A percentile compares a stretch with the other conserved stretches of the same genome.
Evolutionary conservation across 2,888 invertebrate species (phyloP).

Genomic region (Papilio elwesi): DNA sequence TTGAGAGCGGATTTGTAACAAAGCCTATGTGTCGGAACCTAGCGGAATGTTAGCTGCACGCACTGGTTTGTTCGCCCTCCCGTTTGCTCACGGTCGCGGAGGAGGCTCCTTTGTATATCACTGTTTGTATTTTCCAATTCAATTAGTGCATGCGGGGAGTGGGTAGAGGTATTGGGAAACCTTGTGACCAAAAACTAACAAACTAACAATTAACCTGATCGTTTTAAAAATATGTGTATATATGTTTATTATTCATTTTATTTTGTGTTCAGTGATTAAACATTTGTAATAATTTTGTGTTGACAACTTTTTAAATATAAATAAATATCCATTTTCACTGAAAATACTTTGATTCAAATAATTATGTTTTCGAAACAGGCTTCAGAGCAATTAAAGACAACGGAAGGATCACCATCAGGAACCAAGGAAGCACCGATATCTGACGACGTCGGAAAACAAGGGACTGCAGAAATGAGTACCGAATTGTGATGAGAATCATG

Average conservation of each 20-base stretch:
- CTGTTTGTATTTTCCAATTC: slow-evolving; percentile 50
- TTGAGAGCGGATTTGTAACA: slow-evolving; percentile 39
- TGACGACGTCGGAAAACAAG: slow-evolving; percentile 59
- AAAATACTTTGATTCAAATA: slow-evolving; percentile 35
- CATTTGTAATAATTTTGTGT: slow-evolving; percentile 46
- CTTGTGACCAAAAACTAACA: slow-evolving; percentile 58
- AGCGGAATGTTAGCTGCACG: slow-evolving; percentile 80
- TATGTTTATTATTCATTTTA: slow-evolving; percentile 51
- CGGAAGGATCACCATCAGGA: slow-evolving; percentile 55
- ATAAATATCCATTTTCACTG: slow-evolving; percentile 27
- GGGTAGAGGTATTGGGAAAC: slow-evolving; percentile 51
- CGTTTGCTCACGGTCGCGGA: slow-evolving; percentile 53
- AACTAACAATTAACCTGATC: slow-evolving; percentile 63
- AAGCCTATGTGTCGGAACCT: slow-evolving; percentile 69
- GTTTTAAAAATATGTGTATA: slow-evolving; percentile 47
- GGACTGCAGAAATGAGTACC: slow-evolving; percentile 87
- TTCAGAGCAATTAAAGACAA: slow-evolving; percentile 79
- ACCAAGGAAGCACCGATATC: slow-evolving; percentile 54
- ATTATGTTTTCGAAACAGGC: slow-evolving; percentile 56
- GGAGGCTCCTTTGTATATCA: slow-evolving; percentile 50
- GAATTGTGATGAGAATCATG: slow-evolving; percentile 78
- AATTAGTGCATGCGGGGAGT: slow-evolving; percentile 63
- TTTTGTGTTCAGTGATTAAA: slow-evolving; percentile 44
- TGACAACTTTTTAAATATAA: slow-evolving; percentile 24
- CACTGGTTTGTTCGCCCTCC: slow-evolving; percentile 67